Base-by-base conservation (phyloP, 1,140 invertebrate species). In the Branchinecta lynchi region DNA sequence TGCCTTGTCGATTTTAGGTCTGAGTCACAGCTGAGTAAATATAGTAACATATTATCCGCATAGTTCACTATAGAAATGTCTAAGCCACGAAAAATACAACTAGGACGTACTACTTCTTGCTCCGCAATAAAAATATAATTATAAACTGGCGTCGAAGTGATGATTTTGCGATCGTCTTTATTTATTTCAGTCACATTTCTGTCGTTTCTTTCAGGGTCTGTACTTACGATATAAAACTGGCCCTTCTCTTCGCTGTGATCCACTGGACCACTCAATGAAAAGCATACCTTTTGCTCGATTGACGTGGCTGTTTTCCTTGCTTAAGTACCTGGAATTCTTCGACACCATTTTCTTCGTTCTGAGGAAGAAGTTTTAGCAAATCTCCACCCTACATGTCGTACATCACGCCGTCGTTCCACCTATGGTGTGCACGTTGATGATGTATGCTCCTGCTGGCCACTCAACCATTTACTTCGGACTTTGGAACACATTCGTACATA, bases 241-340 rank as follows among this genome's bases (percentile, higher is more conserved):
- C 78, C 79, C 0, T 80, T 79, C 0, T 43, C 15, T 77, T 5
- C 72, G 74, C 44, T 79, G 78, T 65, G 69, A 75, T 10, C 51
- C 71, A 0, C 7, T 75, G 20, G 73, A 75, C 68, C 74, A 75
- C 71, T 79, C 78, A 0, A 69, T 75, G 9, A 77, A 78, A 66
- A 74, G 77, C 44, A 73, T 78, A 71, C 5, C 32, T 5, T 32
- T 95, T 83, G 93, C 89, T 7, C 81, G 84, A 75, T 92, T 89
- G 44, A 87, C 93, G 75, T 98, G 93, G 93, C 96, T 92, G 93
- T 98, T 96, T 79, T 97, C 92, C 78, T 86, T 96, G 75, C 96
- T 93, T 0, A 98, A 98, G 81, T 83, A 93, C 85, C 79, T 92
- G 0, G 94, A 97, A 78, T 84, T 96, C 21, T 79, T 93, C 8